Evolutionary conservation across 2,797 vertebrate genomes (phyloP), one percentile per base, ranked within the genome.

Genomic region (Halcyon smyrnensis): DNA sequence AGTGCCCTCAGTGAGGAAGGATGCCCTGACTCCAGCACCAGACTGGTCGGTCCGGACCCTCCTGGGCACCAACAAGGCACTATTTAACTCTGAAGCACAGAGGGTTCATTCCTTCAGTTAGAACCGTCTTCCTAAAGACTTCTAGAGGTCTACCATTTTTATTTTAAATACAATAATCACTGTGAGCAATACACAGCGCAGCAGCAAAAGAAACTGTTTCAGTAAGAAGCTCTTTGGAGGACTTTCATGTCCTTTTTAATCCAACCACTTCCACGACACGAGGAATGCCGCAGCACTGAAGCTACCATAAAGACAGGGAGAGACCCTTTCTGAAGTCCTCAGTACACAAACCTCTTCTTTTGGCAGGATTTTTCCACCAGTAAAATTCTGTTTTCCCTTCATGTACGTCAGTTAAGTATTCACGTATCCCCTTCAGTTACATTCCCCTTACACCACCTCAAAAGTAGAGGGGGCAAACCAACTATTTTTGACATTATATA

Each of bases 1-100:
- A 2, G 30, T 24, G 25, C 20, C 41, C 4, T 1, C 1, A 3
- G 25, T 0, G 0, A 54, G 17, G 15, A 37, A 21, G 34, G 36
- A 23, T 56, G 62, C 48, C 53, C 28, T 59, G 32, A 36, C 16
- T 30, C 37, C 45, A 24, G 51, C 34, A 41, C 39, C 65, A 59
- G 7, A 27, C 11, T 1, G 3, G 25, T 10, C 34, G 7, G 25
- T 12, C 37, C 18, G 13, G 59, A 15, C 20, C n/a, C 30, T 56
- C 64, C 36, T 9, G 5, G 32, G 48, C 15, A 48, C 6, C n/a
- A 89, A 56, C 2, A 7, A 74, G 41, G 46, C 43, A 76, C 50
- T 76, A 43, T 41, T 11, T 81, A 51, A 65, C 68, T 92, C 41
- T 67, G 68, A 79, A 95, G 75, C 57, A 53, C 1, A 6, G 39